These are phyloP conservation scores for Dermolepida albohirtum DNA, from an alignment of 2,888 invertebrate genomes.

Conservation along the genomic window DNA sequence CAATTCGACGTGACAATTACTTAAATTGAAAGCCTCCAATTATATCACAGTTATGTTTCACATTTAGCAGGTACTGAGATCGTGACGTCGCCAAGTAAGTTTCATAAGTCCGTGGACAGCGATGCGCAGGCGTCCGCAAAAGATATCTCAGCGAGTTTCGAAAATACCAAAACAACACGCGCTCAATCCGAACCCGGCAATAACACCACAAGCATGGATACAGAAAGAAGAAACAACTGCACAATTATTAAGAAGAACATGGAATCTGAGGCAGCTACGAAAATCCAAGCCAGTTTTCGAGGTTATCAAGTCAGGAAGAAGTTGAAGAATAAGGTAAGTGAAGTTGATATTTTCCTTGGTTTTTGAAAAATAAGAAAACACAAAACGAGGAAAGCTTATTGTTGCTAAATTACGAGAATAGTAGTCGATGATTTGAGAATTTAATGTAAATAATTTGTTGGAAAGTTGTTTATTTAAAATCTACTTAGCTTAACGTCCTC, in stretches of 20 bases:
- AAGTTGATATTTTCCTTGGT: background rate
- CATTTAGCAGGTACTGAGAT: slow-evolving; percentile 61
- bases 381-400: slow-evolving; percentile 5
- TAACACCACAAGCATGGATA: slow-evolving; percentile 51
- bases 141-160: slow-evolving; percentile 53
- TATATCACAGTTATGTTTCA: slow-evolving; percentile 41
- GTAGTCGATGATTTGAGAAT: background rate
- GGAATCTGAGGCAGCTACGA: slow-evolving; percentile 70
- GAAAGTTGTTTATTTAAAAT: slow-evolving; percentile 23
- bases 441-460: slow-evolving; percentile 19
- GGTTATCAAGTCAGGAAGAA: slow-evolving; percentile 72
- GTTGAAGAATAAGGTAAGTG: slow-evolving; percentile 61
- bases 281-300: slow-evolving; percentile 78
- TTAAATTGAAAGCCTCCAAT: slow-evolving; percentile 17
- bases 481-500: slow-evolving; percentile 1
- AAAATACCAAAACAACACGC: slow-evolving; percentile 41
- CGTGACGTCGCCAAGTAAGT: slow-evolving; percentile 58
- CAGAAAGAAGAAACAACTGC: slow-evolving; percentile 54
- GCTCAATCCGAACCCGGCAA: slow-evolving; percentile 30
- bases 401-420: background rate
- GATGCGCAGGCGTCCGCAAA: slow-evolving; percentile 58
- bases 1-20: slow-evolving; percentile 15
- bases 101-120: slow-evolving; percentile 43
- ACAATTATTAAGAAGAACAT: slow-evolving; percentile 54
- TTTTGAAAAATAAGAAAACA: background rate